Conservation (phyloP, 23 tunicate genomes). For the Aplidium turbinatum region DNA sequence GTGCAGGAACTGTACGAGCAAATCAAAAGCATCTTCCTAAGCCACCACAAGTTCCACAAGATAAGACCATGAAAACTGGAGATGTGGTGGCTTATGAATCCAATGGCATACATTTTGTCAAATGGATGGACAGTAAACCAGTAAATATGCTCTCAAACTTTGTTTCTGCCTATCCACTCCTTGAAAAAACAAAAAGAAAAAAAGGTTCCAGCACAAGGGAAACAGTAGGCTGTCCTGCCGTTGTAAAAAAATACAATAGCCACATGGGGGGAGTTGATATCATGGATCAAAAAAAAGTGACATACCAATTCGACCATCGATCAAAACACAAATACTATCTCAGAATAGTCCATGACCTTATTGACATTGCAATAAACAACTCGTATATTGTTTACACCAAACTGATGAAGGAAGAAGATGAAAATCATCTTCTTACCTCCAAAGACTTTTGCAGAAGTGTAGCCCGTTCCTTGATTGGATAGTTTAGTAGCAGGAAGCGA, state of each 20-base stretch:
- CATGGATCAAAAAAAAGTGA: conserved; percentile 24
- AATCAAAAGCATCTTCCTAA: conserved; percentile 10
- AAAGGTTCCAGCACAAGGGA: no score
- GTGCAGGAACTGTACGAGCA: conserved; percentile 13
- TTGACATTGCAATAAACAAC: conserved; percentile 17
- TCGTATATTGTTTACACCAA: conserved; percentile 16
- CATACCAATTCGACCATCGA: conserved; percentile 21
- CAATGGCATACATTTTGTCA: conserved; percentile 16
- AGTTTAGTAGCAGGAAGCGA: not conserved
- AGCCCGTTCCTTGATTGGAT: not conserved
- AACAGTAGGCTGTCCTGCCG: no score
- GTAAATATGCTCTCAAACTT: conserved; percentile 10
- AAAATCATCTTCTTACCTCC: not conserved
- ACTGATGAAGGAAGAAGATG: not conserved
- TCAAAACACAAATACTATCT: conserved; percentile 22
- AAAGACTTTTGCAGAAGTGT: not conserved
- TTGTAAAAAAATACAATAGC: no score
- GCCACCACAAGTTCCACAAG: not conserved
- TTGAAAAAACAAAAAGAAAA: no score
- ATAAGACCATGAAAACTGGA: conserved; percentile 3
- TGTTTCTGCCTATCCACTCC: conserved; percentile 17
- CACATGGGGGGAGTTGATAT: conserved; percentile 3
- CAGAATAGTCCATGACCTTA: not conserved
- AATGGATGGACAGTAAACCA: conserved; percentile 10
- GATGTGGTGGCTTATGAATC: conserved; percentile 9